Conservation (phyloP, 1,140 invertebrate species). For the Pomacea maculata region DNA sequence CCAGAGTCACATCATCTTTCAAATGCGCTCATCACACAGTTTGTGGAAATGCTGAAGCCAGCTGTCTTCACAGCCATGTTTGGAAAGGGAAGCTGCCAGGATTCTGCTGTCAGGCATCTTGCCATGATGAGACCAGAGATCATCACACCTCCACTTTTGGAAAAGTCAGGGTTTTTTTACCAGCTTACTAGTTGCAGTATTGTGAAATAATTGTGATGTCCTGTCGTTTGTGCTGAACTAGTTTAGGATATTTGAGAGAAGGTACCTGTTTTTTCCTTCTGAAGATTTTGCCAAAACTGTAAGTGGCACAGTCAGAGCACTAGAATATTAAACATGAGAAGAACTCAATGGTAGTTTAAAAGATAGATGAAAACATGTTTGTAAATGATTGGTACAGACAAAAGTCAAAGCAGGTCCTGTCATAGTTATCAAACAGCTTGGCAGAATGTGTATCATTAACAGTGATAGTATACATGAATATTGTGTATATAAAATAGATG, state of each 20-base stretch:
- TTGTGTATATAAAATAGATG: too few species aligned
- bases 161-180: conserved; percentile 69
- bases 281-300: too few species aligned
- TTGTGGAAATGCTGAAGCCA: conserved; percentile 79
- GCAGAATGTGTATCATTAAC: too few species aligned
- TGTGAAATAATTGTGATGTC: background rate
- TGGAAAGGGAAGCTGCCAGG: conserved; percentile 74
- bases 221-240: background rate
- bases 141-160: conserved; percentile 84
- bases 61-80: conserved; percentile 81
- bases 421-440: too few species aligned
- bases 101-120: conserved; percentile 80
- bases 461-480: too few species aligned
- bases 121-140: conserved; percentile 82
- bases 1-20: conserved; percentile 78
- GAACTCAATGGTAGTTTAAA: too few species aligned
- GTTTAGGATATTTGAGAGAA: background rate
- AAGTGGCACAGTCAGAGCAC: too few species aligned
- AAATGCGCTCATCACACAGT: conserved; percentile 83
- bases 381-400: too few species aligned
- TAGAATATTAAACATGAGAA: too few species aligned
- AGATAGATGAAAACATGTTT: too few species aligned
- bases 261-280: too few species aligned
- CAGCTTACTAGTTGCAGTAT: background rate
- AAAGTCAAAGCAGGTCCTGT: too few species aligned